A percentile compares a stretch with the other conserved stretches of the same genome.
phyloP scores from a whole-genome alignment of 2,888 invertebrate species.

The Drosophila bunnanda region DNA sequence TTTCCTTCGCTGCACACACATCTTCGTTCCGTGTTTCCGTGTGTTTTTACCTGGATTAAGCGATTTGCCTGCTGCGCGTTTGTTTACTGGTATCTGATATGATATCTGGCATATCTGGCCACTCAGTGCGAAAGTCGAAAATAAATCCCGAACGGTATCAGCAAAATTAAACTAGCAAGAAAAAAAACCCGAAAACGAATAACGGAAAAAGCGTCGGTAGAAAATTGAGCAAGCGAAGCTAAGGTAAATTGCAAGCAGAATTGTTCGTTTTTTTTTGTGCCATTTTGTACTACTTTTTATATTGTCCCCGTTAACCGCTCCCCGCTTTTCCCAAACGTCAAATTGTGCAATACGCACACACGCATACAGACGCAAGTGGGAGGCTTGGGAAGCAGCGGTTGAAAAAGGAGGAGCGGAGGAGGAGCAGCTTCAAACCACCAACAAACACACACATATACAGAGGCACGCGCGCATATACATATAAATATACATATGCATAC shows the following conservation, averaged over 20 bases:
- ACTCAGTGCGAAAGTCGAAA: slow-evolving; percentile 11
- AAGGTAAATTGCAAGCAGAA: slow-evolving; percentile 73
- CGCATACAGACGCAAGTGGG: slow-evolving; percentile 32
- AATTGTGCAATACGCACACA: slow-evolving; percentile 59
- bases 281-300: slow-evolving; percentile 46
- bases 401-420: slow-evolving; percentile 26
- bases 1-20: slow-evolving; percentile 1
- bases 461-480: slow-evolving; percentile 35
- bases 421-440: slow-evolving; percentile 49
- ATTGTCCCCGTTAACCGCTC: slow-evolving; percentile 1
- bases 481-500: slow-evolving; percentile 45
- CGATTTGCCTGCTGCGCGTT: slow-evolving; percentile 18
- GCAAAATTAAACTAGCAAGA: slow-evolving; percentile 5
- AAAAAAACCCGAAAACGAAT: slow-evolving; percentile 8
- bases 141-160: slow-evolving; percentile 11
- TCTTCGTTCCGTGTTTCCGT: slow-evolving; percentile 12
- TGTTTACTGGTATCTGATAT: slow-evolving; percentile 25
- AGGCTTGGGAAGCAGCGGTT: slow-evolving; percentile 47
- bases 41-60: slow-evolving; percentile 15
- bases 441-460: slow-evolving; percentile 56
- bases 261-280: slow-evolving; percentile 49
- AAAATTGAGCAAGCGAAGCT: slow-evolving; percentile 58
- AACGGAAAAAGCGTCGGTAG: slow-evolving; percentile 23
- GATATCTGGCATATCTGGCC: slow-evolving; percentile 8
- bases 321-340: slow-evolving; percentile 7